Evolutionary conservation across 2,113 vertebrate species (phyloP).

Genomic region (Piprites chloris): DNA sequence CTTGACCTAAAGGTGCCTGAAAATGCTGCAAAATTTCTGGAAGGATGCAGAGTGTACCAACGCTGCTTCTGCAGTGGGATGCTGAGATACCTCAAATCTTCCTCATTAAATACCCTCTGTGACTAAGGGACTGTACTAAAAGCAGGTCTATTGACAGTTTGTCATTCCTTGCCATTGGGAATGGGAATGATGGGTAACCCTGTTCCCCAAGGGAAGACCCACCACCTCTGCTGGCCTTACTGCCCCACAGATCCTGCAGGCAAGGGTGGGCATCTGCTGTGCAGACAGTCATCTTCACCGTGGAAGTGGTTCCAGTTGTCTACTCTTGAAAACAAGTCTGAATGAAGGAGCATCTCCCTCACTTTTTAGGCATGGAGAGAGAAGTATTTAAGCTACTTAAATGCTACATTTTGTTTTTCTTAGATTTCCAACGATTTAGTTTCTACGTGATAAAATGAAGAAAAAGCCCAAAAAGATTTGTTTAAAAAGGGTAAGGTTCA

Average conservation of each 20-base stretch:
- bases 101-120: background rate
- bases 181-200: background rate
- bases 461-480: background rate
- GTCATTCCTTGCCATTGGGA: background rate
- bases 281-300: background rate
- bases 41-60: background rate
- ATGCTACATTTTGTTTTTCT: background rate
- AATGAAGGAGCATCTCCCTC: background rate
- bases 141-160: background rate
- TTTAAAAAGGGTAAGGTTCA: background rate
- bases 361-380: background rate
- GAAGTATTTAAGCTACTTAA: background rate
- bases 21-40: background rate
- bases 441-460: background rate
- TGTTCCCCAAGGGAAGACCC: accelerated
- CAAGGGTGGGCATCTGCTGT: background rate
- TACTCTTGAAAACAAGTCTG: background rate
- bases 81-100: background rate
- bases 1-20: background rate
- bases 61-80: background rate
- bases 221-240: background rate
- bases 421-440: background rate
- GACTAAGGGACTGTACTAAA: background rate
- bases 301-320: background rate
- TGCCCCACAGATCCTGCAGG: background rate